These are phyloP conservation scores for Micropoecilia bifurca DNA, from an alignment of 2,797 vertebrate species.

Conservation along the genomic window DNA sequence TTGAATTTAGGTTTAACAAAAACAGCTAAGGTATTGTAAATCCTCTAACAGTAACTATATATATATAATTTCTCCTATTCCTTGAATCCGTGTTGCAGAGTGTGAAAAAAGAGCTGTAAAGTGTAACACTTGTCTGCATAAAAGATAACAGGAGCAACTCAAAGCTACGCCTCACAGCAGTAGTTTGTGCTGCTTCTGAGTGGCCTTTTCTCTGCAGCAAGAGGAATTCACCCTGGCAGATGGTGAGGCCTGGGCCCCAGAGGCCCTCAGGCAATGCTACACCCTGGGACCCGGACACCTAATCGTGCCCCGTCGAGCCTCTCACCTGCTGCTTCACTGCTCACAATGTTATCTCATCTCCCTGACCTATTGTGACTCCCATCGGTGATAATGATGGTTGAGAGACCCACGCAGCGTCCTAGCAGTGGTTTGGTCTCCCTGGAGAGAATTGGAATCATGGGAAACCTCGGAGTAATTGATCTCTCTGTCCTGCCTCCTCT, in stretches of 20 bases:
- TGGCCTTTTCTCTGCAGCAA: constrained; percentile 34
- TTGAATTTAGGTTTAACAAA: not conserved
- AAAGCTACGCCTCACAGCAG: constrained; percentile 72
- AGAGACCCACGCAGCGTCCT: constrained; percentile 70
- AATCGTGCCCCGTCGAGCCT: constrained; percentile 81
- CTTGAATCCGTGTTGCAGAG: constrained; percentile 30
- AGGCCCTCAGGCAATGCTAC: constrained; percentile 82
- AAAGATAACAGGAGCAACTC: constrained; percentile 75
- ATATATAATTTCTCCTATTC: constrained; percentile 19
- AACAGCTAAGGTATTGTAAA: not conserved
- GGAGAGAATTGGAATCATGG: constrained; percentile 77
- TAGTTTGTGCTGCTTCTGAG: constrained; percentile 67
- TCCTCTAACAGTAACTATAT: too few species aligned
- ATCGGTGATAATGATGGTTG: constrained; percentile 78
- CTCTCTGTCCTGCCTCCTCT: constrained; percentile 58
- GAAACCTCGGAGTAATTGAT: constrained; percentile 80
- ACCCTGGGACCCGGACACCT: constrained; percentile 86
- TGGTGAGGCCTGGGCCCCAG: constrained; percentile 78
- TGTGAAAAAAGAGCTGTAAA: constrained; percentile 54
- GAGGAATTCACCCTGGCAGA: constrained; percentile 82
- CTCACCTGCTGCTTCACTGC: constrained; percentile 81
- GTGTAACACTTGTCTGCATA: constrained; percentile 59
- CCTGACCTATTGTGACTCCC: constrained; percentile 80
- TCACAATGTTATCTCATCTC: constrained; percentile 86
- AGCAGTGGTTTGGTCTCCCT: constrained; percentile 65